A percentile compares a stretch with the other conserved stretches of the same genome.
Conservation (phyloP, 2,797 vertebrate species). For the Dipus sagitta region DNA sequence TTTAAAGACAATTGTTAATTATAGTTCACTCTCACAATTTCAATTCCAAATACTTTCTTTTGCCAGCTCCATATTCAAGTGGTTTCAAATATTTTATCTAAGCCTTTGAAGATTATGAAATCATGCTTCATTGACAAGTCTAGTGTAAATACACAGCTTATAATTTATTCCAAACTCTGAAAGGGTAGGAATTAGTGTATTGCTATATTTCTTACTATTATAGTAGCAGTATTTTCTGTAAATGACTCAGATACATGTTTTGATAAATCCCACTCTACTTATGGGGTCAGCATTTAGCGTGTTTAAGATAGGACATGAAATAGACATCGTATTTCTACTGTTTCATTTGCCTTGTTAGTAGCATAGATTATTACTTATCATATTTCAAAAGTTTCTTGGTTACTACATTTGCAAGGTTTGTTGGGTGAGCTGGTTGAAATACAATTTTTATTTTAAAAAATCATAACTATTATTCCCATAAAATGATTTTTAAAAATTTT, state of each 20-base stretch:
- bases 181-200: background rate
- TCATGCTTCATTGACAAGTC: background rate
- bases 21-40: background rate
- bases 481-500: background rate
- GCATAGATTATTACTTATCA: background rate
- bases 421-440: background rate
- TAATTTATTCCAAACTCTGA: background rate
- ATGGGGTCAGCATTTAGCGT: background rate
- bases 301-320: conserved; percentile 14
- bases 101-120: conserved; percentile 4
- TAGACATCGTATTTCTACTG: background rate
- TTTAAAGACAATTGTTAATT: background rate
- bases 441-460: conserved; percentile 23
- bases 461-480: conserved; percentile 23
- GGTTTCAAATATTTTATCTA: background rate
- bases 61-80: background rate
- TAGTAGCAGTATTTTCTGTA: background rate
- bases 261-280: conserved; percentile 1
- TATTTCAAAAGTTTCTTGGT: conserved; percentile 17
- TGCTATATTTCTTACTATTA: background rate
- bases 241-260: background rate
- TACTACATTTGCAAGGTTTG: background rate
- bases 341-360: background rate
- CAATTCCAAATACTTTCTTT: background rate
- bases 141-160: background rate